phyloP scores from a whole-genome alignment of 2,113 vertebrate genomes.

The Eublepharis macularius region DNA sequence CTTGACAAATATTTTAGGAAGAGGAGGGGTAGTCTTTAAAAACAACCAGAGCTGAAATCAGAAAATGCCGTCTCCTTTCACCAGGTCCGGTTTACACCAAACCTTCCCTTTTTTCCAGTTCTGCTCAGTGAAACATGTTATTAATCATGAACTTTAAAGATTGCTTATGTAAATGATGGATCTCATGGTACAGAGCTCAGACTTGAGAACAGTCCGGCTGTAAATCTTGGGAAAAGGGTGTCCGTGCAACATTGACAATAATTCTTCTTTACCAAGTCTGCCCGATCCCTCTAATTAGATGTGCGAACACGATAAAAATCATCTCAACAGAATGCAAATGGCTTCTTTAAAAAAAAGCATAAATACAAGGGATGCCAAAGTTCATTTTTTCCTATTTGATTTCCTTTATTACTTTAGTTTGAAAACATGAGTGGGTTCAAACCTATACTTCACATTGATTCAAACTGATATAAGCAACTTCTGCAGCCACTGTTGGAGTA shows the following conservation, averaged over 20 bases:
- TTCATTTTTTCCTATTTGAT: background rate
- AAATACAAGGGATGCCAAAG: background rate
- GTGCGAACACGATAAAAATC: conserved; percentile 23
- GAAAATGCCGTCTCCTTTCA: conserved; percentile 60
- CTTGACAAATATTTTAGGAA: conserved; percentile 61
- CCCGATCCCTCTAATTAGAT: background rate
- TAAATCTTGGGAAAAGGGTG: conserved; percentile 35
- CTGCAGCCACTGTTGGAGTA: fast-evolving
- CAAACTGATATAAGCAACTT: background rate
- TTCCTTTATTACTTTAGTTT: background rate
- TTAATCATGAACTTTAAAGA: conserved; percentile 42
- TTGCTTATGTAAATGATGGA: conserved; percentile 32
- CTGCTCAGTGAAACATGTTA: conserved; percentile 56
- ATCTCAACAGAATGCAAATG: background rate
- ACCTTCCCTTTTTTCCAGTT: conserved; percentile 22
- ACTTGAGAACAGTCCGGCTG: conserved; percentile 37
- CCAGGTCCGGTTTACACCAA: conserved; percentile 60
- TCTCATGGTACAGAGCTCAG: conserved; percentile 52
- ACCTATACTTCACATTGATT: background rate
- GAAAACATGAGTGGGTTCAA: background rate
- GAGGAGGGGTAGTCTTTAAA: background rate
- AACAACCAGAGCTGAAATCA: conserved; percentile 23
- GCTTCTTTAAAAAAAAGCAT: background rate
- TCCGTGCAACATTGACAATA: conserved; percentile 47
- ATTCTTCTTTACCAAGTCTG: conserved; percentile 48